Base-by-base conservation (phyloP, 1,140 invertebrate species). In the Caligus rogercresseyi region DNA sequence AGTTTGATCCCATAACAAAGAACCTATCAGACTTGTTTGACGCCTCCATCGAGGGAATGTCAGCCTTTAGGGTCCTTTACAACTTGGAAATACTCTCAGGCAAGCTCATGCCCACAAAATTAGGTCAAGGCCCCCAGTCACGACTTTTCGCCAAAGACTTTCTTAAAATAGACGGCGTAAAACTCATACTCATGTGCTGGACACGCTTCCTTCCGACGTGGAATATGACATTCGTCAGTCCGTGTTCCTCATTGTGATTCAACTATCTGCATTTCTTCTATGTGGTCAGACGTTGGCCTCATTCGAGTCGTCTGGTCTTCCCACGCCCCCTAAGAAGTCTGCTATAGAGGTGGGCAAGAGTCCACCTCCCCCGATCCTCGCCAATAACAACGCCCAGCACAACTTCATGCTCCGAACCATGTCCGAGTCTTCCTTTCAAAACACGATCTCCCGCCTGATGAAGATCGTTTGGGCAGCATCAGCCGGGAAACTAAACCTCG, bases 31-130 rank as follows among this genome's bases (percentile, higher is more conserved):
- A 69, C 14, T 67, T 77, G 25, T 72, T 78, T 69, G 73, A 74
- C 67, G 69, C 70, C 52, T 66, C 65, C 20, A 68, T 69, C 14
- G 69, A 69, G 56, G 72, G 72, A 60, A 76, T 75, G 72, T 73
- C 74, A 14, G 71, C 75, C 52, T 78, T 78, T 66, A 71, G 75
- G 63, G 70, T 78, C 15, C 68, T 78, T 20, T 78, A 78, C 65
- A 78, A 78, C 67, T 67, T 78, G 25, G 76, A 78, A 73, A 76
- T 77, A 18, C 66, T 78, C 31, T 77, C 75, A 66, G 71, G 75
- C 63, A 75, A 75, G 65, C 66, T 78, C 25, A 77, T 78, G 74
- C 75, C 76, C n/a, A 72, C 70, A 1, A 64, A 68, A 24, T 66
- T 69, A 16, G 70, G 69, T 7, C 69, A 67, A 24, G 59, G 69